Evolutionary conservation across 2,797 vertebrate genomes (phyloP), one percentile per base, ranked within the genome.

Genomic region (Peromyscus melanophrys): DNA sequence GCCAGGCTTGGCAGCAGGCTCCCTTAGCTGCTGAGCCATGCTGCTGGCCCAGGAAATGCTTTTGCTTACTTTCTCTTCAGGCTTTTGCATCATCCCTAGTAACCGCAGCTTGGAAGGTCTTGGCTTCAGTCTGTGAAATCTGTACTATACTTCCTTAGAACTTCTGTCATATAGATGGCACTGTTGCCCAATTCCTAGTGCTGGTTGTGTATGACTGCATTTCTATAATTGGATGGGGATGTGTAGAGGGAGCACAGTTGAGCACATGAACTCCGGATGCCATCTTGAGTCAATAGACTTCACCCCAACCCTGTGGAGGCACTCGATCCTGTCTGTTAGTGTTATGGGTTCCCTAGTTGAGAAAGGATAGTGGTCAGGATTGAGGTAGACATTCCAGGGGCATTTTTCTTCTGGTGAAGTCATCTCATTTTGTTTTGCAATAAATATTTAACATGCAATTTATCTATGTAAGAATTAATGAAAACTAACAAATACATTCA

Each of bases 401-500:
- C 4, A 52, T 43, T 75, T 69, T 46, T 16, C 13, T 84, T 21
- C 9, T 17, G 29, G 37, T 43, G 2, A 80, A 84, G 61, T 86
- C 73, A 87, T 2, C 27, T 89, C 52, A 82, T 59, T 63, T 40
- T 12, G 23, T 88, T 93, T 52, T 63, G 16, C 9, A 96, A 2
- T 55, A 95, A 27, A 9, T 61, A 9, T 67, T 78, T 76, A 71
- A 84, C 63, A 78, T 73, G 69, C 34, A 92, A 81, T 52, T 85
- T 77, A 55, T 52, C 29, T 89, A n/a, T 82, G 49, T 78, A 89
- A 89, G 49, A 97, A 55, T 90, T 95, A 93, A 49, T 65, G 6
- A 93, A 95, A 94, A 87, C 9, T 57, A 92, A n/a, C 14, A 78
- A n/a, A 21, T 63, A 57, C 27, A 94, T 95, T 96, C 31, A 71